phyloP scores from a whole-genome alignment of 1,140 invertebrate species.

The Amyelois transitella region DNA sequence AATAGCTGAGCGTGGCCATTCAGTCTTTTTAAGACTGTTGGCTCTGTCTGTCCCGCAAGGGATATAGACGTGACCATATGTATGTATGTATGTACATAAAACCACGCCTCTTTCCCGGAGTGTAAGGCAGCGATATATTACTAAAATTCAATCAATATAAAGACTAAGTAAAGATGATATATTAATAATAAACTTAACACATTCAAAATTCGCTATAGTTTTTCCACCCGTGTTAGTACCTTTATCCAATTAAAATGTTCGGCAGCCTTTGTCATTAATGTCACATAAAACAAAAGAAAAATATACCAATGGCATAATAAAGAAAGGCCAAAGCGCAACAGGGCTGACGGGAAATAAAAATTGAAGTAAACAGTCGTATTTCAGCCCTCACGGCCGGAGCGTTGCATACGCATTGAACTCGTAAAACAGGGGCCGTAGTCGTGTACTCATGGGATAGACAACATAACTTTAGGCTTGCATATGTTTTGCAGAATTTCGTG shows the following conservation, averaged over 20 bases:
- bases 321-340: conserved; percentile 21
- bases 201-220: too few species aligned
- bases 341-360: conserved; percentile 43
- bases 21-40: too few species aligned
- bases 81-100: too few species aligned
- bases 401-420: conserved; percentile 21
- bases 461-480: not conserved
- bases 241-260: not conserved
- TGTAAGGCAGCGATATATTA: too few species aligned
- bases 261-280: not conserved
- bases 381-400: conserved; percentile 41
- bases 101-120: too few species aligned
- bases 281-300: not conserved
- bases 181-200: too few species aligned
- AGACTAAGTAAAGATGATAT: too few species aligned
- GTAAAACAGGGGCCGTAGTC: conserved; percentile 10
- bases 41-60: too few species aligned
- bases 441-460: not conserved
- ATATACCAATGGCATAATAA: not conserved
- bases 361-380: conserved; percentile 49
- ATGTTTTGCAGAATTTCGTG: not conserved
- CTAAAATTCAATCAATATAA: too few species aligned
- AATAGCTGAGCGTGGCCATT: too few species aligned
- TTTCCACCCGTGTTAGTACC: too few species aligned
- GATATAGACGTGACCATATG: too few species aligned